A percentile compares a stretch with the other conserved stretches of the same genome.
Conservation (phyloP, 2,797 vertebrate species). For the Tinamus major region DNA sequence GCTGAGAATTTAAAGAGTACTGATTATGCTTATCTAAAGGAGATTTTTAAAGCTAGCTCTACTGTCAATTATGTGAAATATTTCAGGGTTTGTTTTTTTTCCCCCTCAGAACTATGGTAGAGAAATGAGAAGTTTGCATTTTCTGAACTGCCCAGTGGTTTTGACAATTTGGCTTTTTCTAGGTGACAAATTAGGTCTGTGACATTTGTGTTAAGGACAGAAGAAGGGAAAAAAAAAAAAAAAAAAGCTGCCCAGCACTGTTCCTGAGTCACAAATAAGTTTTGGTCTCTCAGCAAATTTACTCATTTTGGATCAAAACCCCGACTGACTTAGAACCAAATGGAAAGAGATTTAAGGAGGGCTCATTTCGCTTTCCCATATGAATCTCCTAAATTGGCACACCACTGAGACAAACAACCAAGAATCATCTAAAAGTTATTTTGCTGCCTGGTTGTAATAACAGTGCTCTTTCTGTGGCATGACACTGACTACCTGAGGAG, state of each 20-base stretch:
- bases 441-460: neutral
- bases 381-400: neutral
- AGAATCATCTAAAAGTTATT: neutral
- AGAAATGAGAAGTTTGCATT: neutral
- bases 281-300: neutral
- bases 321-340: neutral
- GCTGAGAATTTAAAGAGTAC: neutral
- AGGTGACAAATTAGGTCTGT: neutral
- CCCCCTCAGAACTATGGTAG: neutral
- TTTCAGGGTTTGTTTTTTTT: neutral
- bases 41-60: neutral
- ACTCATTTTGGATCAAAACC: neutral
- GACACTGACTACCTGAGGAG: conserved; percentile 19
- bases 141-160: neutral
- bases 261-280: neutral
- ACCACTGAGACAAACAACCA: neutral
- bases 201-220: neutral
- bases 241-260: neutral
- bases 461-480: neutral
- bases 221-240: neutral
- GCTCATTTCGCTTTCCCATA: neutral
- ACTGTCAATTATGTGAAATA: neutral
- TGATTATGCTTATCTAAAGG: neutral
- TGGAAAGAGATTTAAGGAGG: neutral
- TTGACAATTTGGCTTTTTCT: neutral